Percentiles rank a stretch among this genome's conserved stretches.
phyloP scores from a whole-genome alignment of 2,113 vertebrate genomes.

The Smithornis capensis region DNA sequence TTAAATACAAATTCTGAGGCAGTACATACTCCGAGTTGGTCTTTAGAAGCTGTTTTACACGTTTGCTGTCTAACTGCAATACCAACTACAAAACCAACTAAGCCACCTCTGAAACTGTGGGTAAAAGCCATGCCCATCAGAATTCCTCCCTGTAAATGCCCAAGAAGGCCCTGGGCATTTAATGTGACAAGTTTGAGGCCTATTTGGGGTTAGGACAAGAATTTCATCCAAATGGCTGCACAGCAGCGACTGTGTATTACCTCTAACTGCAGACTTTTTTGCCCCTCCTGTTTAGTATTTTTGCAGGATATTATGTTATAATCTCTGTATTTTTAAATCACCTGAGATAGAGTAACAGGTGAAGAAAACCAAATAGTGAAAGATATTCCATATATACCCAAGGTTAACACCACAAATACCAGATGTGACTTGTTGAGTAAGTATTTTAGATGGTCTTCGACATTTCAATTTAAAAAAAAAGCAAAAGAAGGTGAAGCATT shows the following conservation, averaged over 20 bases:
- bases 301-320: accelerated
- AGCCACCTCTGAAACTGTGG: not conserved
- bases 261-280: not conserved
- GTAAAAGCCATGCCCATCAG: not conserved
- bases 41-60: not conserved
- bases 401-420: not conserved
- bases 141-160: accelerated
- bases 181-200: not conserved
- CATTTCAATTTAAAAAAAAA: not conserved
- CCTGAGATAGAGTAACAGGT: not conserved
- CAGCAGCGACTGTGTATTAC: not conserved
- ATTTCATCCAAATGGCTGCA: not conserved
- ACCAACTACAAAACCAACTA: not conserved
- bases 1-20: conserved; percentile 34
- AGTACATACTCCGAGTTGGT: accelerated
- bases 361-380: not conserved
- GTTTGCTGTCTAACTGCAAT: not conserved
- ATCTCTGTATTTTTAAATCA: not conserved
- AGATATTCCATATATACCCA: not conserved
- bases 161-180: not conserved
- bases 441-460: not conserved
- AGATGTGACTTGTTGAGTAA: not conserved
- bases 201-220: not conserved
- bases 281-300: not conserved
- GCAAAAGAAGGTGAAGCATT: not conserved